These are phyloP conservation scores for Cladopsammia gracilis DNA, from an alignment of 64 coral and sea anemone species.

Conservation along the genomic window DNA sequence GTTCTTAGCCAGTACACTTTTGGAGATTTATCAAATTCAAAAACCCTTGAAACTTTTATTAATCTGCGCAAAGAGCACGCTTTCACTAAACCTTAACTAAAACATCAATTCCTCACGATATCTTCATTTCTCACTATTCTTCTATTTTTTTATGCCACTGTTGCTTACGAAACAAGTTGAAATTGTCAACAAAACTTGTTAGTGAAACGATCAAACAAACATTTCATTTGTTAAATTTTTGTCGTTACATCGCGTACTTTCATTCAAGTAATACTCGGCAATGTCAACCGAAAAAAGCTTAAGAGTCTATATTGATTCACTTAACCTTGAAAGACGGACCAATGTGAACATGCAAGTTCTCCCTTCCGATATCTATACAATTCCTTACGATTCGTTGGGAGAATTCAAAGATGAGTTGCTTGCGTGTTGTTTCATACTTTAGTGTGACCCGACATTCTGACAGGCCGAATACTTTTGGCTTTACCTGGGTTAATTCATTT, in stretches of 20 bases:
- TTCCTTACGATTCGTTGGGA: neutral
- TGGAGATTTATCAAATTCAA: neutral
- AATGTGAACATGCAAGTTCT: neutral
- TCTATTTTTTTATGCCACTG: neutral
- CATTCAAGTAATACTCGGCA: neutral
- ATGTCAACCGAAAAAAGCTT: no score
- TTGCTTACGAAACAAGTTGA: no score
- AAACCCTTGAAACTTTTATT: constrained; percentile 6
- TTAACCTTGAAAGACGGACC: neutral
- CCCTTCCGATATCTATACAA: neutral
- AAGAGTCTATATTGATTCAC: neutral
- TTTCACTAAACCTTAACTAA: neutral
- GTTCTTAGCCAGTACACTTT: neutral
- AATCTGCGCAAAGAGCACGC: constrained; percentile 1
- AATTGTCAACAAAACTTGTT: no score
- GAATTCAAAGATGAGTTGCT: neutral
- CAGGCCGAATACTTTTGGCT: neutral
- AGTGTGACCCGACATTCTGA: neutral
- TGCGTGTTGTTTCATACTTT: neutral
- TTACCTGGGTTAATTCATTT: neutral
- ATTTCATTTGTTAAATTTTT: neutral
- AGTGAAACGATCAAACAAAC: no score
- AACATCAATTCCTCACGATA: neutral
- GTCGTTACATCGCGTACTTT: neutral
- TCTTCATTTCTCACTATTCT: neutral